phyloP scores from a whole-genome alignment of 2,888 invertebrate genomes.

The Amorpha juglandis region DNA sequence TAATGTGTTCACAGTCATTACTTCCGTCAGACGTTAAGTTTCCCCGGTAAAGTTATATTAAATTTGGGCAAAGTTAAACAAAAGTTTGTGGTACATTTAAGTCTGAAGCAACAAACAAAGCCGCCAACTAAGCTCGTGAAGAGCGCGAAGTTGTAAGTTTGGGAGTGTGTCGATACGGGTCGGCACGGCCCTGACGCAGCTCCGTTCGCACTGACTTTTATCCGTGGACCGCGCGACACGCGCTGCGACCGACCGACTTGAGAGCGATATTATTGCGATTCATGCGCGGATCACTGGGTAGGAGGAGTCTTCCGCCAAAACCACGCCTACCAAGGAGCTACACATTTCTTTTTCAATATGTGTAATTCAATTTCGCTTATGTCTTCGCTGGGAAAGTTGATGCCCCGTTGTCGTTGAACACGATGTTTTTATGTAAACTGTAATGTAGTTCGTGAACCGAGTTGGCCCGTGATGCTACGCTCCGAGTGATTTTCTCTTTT shows the following conservation, averaged over 20 bases:
- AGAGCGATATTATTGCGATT: slow-evolving; percentile 64
- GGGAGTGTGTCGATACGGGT: slow-evolving; percentile 30
- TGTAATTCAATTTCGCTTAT: slow-evolving; percentile 85
- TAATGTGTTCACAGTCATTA: slow-evolving; percentile 53
- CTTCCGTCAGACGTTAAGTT: slow-evolving; percentile 52
- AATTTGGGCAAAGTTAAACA: slow-evolving; percentile 57
- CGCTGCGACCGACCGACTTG: slow-evolving; percentile 57
- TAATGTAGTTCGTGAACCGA: slow-evolving; percentile 82
- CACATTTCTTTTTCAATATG: slow-evolving; percentile 85
- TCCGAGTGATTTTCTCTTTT: slow-evolving; percentile 69
- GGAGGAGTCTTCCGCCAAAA: slow-evolving; percentile 76
- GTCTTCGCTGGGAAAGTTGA: slow-evolving; percentile 85
- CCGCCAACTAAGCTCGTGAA: slow-evolving; percentile 56
- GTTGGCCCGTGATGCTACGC: slow-evolving; percentile 73
- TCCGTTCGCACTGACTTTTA: slow-evolving; percentile 61
- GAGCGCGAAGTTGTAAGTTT: slow-evolving; percentile 58
- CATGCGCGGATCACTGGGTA: slow-evolving; percentile 77
- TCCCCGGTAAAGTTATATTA: slow-evolving; percentile 55
- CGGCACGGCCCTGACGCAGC: slow-evolving; percentile 60
- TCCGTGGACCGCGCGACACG: slow-evolving; percentile 47
- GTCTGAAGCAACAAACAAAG: slow-evolving; percentile 39
- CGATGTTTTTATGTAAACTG: slow-evolving; percentile 85
- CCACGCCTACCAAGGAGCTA: slow-evolving; percentile 84
- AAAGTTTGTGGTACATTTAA: slow-evolving; percentile 52
- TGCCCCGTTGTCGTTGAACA: slow-evolving; percentile 84